A percentile compares a stretch with the other conserved stretches of the same genome.
Conservation (phyloP, 92 coral and sea anemone genomes). For the Palythoa grandiflora region DNA sequence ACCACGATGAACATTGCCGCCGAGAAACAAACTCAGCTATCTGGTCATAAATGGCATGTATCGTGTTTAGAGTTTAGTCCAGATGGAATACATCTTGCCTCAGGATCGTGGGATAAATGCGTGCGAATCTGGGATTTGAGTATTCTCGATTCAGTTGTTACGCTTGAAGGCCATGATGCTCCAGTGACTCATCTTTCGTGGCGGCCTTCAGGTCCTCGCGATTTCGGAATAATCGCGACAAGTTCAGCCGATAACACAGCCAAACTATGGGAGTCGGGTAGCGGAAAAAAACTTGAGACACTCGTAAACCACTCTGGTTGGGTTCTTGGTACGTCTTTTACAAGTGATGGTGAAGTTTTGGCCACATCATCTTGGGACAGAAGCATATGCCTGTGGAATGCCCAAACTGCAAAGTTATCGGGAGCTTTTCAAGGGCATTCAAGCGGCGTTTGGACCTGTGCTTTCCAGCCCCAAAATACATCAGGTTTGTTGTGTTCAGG, state of each 20-base stretch:
- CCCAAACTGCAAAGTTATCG: slow-evolving; percentile 73
- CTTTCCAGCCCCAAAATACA: slow-evolving; percentile 73
- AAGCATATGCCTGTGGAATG: slow-evolving; percentile 73
- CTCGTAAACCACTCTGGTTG: slow-evolving; percentile 79
- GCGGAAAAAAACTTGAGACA: slow-evolving; percentile 63
- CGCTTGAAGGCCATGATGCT: slow-evolving; percentile 79
- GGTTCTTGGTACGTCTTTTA: slow-evolving; percentile 90
- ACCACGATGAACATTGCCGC: slow-evolving; percentile 84
- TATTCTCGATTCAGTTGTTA: slow-evolving; percentile 80
- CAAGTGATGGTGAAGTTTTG: slow-evolving; percentile 74
- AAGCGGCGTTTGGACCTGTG: slow-evolving; percentile 97
- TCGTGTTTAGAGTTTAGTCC: slow-evolving; percentile 93
- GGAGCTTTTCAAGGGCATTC: slow-evolving; percentile 78
- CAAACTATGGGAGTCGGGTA: slow-evolving; percentile 83
- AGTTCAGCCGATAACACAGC: slow-evolving; percentile 91
- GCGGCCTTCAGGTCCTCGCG: slow-evolving; percentile 54
- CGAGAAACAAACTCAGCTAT: slow-evolving; percentile 81
- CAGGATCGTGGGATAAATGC: slow-evolving; percentile 95
- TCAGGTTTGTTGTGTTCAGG: slow-evolving; percentile 90
- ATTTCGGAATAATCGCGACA: slow-evolving; percentile 82
- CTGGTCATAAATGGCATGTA: slow-evolving; percentile 98
- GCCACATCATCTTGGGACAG: slow-evolving; percentile 98
- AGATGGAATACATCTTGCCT: slow-evolving; percentile 88
- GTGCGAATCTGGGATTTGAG: slow-evolving; percentile 94
- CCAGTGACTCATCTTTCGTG: slow-evolving; percentile 88